Evolutionary conservation across 2,113 vertebrate genomes (phyloP), one percentile per base, ranked within the genome.

Genomic region (Larimichthys polyactis): DNA sequence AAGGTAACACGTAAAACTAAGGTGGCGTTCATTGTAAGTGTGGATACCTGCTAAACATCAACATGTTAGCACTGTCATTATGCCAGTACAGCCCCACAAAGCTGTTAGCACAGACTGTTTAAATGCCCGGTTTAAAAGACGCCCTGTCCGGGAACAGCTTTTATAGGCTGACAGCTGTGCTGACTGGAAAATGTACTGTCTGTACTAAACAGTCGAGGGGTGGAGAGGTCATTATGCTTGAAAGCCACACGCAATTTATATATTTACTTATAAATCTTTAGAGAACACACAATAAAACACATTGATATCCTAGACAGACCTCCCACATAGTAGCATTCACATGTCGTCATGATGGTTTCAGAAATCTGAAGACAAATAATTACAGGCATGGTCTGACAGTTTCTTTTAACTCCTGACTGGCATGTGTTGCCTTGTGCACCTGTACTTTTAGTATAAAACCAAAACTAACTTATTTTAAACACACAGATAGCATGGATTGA

Each of bases 241-340:
- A 71, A 72, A 54, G 76, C 17, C 76, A 36, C 55, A 17, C 2
- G 4, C 14, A 48, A 24, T n/a, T 58, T 22, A 65, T 65, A 59
- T 24, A 54, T 62, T 46, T 74, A 60, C 29, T 17, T 16, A 71
- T 19, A 48, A 29, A 64, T 49, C 32, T 43, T 51, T 16, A 20
- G 11, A 69, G 55, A 78, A 49, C 20, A 58, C n/a, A 71, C 52
- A 72, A 40, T 40, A 40, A 40, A 27, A 24, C 11, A 62, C 57
- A 54, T 4, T 55, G 59, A 48, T 24, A 19, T 19, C 19, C 2
- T 16, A n/a, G 32, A 19, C 9, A 48, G 20, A 81, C 65, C 58
- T 57, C 62, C 60, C 49, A 75, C 62, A 49, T 59, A 44, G 17
- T 24, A 12, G 17, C 4, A 10, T 3, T 29, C 58, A 79, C 36